Evolutionary conservation across 2,888 invertebrate species (phyloP), one percentile per base, ranked within the genome.

Genomic region (Lithodes maja): DNA sequence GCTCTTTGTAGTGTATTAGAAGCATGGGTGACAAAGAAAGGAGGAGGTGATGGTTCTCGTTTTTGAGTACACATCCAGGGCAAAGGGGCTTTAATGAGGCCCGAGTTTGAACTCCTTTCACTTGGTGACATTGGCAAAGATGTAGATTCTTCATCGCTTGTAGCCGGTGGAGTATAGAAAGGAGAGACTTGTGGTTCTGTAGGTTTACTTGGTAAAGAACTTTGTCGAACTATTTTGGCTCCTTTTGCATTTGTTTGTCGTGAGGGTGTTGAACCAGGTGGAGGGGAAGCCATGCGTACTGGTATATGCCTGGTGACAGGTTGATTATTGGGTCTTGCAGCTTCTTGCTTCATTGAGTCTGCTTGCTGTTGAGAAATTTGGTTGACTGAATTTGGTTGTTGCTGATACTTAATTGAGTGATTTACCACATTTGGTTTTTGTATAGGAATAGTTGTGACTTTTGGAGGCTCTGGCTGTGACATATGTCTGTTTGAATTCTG

Each of bases 31-130:
- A 89, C 84, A 81, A 89, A 85, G 50, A 85, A 84, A 61, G 88
- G 91, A n/a, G 91, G 91, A 61, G 91, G 89, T 49, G 91, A 91
- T n/a, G 87, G 71, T 82, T 84, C 90, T 52, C 79, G 80, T 12
- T 52, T 75, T 9, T 86, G 84, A 49, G 85, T 79, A 55, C 88
- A 90, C 91, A 91, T 91, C 91, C 91, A 91, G n/a, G 91, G 91
- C 49, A 91, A 55, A n/a, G 91, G 91, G 33, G 85, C 85, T 85
- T 68, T 89, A n/a, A 71, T 55, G 50, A 91, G 78, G 33, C 90
- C 91, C 53, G 91, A 79, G 3, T 86, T 89, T 9, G 90, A 86
- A 52, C 87, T 88, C 75, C 82, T 85, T 9, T 91, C 85, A 71
- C 52, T 68, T 50, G 52, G 33, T 5, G 84, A 75, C 5, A 61